Percentiles rank a stretch among this genome's conserved stretches.
Evolutionary conservation across 2,113 vertebrate genomes (phyloP).

Genomic region (Myotis davidii): DNA sequence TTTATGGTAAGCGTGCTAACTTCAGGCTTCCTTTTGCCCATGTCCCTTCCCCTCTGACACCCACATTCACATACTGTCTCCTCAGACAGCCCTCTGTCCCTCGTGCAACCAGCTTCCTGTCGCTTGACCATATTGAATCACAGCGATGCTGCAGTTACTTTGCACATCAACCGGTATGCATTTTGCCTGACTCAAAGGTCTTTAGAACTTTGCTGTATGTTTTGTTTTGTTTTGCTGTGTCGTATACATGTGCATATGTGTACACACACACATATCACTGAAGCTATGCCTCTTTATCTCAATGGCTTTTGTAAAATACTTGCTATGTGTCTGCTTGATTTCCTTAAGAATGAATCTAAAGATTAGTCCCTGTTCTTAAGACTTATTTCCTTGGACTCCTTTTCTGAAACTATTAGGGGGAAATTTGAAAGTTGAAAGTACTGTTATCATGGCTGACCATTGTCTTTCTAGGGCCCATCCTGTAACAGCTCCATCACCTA

Average conservation of each 20-base stretch:
- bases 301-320: fast-evolving
- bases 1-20: fast-evolving
- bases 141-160: fast-evolving
- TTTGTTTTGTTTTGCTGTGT: not conserved
- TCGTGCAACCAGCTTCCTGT: not conserved
- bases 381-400: fast-evolving
- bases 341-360: fast-evolving
- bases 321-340: not conserved
- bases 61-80: not conserved
- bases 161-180: fast-evolving
- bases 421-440: fast-evolving
- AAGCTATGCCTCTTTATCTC: fast-evolving
- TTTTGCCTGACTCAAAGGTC: fast-evolving
- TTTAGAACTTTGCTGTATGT: not conserved
- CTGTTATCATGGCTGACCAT: fast-evolving
- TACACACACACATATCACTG: fast-evolving
- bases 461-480: not conserved
- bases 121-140: fast-evolving
- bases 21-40: fast-evolving
- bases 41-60: too few relatives aligned
- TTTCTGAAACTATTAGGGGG: not conserved
- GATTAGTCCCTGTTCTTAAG: fast-evolving
- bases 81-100: not conserved
- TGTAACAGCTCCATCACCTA: conserved; percentile 5
- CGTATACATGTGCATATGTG: fast-evolving